These are phyloP conservation scores for Amitus sp. DNA, from an alignment of 2,888 invertebrate genomes.

Conservation along the genomic window DNA sequence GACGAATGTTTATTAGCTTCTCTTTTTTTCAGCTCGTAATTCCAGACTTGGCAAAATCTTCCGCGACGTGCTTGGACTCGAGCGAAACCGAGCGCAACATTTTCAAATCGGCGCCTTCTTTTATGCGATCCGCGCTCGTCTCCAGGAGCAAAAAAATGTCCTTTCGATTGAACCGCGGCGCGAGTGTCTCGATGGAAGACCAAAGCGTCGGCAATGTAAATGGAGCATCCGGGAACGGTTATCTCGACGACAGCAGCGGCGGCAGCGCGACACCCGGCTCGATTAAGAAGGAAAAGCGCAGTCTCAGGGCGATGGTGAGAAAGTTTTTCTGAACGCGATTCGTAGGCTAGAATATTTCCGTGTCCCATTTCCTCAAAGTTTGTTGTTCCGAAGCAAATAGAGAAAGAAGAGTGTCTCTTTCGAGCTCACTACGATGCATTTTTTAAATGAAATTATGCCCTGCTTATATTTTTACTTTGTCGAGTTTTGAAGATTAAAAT, in stretches of 20 bases:
- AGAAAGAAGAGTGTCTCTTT: too few relatives aligned
- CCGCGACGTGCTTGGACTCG: not conserved
- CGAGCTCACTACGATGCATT: too few relatives aligned
- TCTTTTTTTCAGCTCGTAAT: not conserved
- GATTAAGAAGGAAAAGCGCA: constrained; percentile 71
- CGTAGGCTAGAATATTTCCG: not conserved
- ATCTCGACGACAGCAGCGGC: constrained; percentile 49
- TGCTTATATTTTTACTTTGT: too few relatives aligned
- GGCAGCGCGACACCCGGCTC: constrained; percentile 49
- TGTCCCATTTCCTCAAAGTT: not conserved
- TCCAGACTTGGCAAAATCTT: not conserved
- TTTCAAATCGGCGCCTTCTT: constrained; percentile 53
- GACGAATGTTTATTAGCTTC: too few relatives aligned
- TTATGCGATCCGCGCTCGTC: constrained; percentile 66
- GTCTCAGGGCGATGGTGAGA: constrained; percentile 79
- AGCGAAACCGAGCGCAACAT: not conserved
- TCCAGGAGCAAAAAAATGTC: constrained; percentile 59
- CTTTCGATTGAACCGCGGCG: constrained; percentile 20
- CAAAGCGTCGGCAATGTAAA: constrained; percentile 40
- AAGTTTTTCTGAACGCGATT: constrained; percentile 75
- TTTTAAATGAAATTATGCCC: too few relatives aligned
- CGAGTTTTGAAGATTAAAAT: not conserved
- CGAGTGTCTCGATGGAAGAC: not conserved
- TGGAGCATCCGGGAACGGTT: constrained; percentile 41
- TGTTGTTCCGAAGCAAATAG: not conserved